Conservation (phyloP, 2,888 invertebrate species). For the Cantharis rufa region DNA sequence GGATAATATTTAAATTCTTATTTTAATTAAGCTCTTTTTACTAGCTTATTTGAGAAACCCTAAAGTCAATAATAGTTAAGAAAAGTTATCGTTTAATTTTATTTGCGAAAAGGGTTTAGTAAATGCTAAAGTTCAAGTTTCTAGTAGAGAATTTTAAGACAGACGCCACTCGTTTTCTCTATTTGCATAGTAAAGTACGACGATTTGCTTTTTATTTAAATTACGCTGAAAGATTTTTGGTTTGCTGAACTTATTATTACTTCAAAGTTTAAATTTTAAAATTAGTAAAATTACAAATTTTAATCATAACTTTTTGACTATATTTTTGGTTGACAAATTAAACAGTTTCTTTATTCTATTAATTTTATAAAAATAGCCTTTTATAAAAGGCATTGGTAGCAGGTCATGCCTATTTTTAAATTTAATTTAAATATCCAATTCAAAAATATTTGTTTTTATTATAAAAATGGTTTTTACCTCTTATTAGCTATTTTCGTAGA, state of each 20-base stretch:
- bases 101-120: constrained; percentile 11
- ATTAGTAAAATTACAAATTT: neutral
- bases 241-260: constrained; percentile 1
- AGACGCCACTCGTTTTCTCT: neutral
- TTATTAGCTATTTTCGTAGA: too few relatives aligned
- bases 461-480: too few relatives aligned
- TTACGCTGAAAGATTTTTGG: constrained; percentile 14
- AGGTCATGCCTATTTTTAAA: too few relatives aligned
- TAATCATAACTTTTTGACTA: neutral
- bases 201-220: constrained; percentile 26
- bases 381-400: too few relatives aligned
- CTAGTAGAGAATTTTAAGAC: constrained; percentile 10
- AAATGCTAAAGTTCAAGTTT: constrained; percentile 9
- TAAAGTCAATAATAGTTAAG: neutral
- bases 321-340: neutral
- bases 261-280: neutral
- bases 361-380: too few relatives aligned
- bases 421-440: too few relatives aligned
- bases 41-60: neutral
- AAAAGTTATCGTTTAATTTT: constrained; percentile 16
- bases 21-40: neutral
- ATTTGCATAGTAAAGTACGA: constrained; percentile 25
- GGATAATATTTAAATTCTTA: neutral
- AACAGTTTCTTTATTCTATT: too few relatives aligned
- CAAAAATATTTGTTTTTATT: too few relatives aligned